Evolutionary conservation across 2,113 vertebrate species (phyloP).

Genomic region (Rhinolophus ferrumequinum): DNA sequence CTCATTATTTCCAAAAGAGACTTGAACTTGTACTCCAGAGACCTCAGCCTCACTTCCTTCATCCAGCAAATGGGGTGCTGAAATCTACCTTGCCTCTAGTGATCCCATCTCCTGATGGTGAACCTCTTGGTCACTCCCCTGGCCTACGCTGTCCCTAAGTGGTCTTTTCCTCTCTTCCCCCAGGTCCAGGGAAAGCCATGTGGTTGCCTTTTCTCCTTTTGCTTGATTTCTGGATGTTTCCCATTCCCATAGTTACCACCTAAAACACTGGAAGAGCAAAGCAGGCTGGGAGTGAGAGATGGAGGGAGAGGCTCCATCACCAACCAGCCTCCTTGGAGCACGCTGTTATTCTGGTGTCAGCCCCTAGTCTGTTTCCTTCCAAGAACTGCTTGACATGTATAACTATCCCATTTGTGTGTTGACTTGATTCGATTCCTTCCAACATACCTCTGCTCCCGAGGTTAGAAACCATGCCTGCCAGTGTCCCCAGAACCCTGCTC

Average conservation of each 20-base stretch:
- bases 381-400: background rate
- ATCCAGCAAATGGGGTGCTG: background rate
- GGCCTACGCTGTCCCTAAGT: background rate
- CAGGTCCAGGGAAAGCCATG: background rate
- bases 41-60: background rate
- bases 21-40: background rate
- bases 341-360: background rate
- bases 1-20: background rate
- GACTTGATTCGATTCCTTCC: background rate
- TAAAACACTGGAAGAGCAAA: background rate
- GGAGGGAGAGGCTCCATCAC: background rate
- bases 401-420: background rate
- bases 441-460: background rate
- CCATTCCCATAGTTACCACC: background rate
- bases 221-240: background rate
- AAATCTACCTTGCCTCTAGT: background rate
- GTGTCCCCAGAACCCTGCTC: background rate
- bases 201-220: background rate
- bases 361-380: background rate
- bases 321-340: background rate
- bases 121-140: background rate
- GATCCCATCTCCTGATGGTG: background rate
- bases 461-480: background rate
- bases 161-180: background rate
- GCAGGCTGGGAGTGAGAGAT: background rate